Base-by-base conservation (phyloP, 2,113 vertebrate species). In the Origma solitaria region DNA sequence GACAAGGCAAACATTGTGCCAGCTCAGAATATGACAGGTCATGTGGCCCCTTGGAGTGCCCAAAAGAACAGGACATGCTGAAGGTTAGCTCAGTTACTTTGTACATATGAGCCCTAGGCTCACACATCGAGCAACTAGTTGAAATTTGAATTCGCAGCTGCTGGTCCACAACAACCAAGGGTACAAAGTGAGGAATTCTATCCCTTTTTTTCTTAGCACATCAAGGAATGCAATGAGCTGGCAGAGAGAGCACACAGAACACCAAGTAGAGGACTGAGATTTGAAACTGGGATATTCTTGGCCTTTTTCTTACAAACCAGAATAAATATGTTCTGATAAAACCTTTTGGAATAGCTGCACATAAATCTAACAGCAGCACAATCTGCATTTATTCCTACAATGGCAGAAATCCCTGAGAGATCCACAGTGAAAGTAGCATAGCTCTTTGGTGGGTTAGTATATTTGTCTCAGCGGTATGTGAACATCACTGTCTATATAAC, bases 31-130 rank as follows among this genome's bases (percentile, higher is more conserved):
- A 11, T 0, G 4, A 30, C 9, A 38, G 6, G 23, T 22, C 23
- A 13, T 0, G 0, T 7, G 9, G 57, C 38, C 15, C 44, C 44
- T 71, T 20, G 30, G 33, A 38, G 27, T 10, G 3, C 40, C 45
- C 50, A 10, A 61, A 66, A 70, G 9, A 61, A 10, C 24, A 53
- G 60, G 24, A 31, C 30, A 25, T 22, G 40, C 21, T 38, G 12
- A 51, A 54, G 28, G 13, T 15, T 5, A 49, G 6, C 11, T 18
- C 8, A 5, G 18, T 12, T 42, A 20, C 13, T 66, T 73, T 50
- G 7, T 9, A 42, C 0, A 0, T 35, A 31, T 0, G 2, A 83
- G 24, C 57, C 44, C 27, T n/a, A 15, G 50, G 17, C 77, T 47
- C 44, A 19, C 1, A 23, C 10, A 30, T 21, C 5, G 37, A 47